Evolutionary conservation across 2,797 vertebrate genomes (phyloP), one percentile per base, ranked within the genome.

Genomic region (Neosilurus mollespiculum): DNA sequence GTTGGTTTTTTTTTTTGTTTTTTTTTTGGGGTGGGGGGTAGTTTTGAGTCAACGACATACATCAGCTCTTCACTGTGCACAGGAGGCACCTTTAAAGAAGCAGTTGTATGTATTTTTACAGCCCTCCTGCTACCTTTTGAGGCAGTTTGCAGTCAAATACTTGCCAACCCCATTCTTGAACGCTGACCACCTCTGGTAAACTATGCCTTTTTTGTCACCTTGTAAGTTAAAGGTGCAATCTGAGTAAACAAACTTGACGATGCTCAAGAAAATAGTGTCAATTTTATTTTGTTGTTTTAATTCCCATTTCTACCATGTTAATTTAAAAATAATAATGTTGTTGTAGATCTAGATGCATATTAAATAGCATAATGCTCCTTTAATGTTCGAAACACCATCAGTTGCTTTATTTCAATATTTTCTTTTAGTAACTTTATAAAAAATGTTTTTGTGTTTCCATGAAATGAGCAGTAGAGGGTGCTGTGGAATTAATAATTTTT

Each of bases 401-500:
- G 12, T 37, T 43, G 11, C 34, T 26, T 15, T 6, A 76, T 78
- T 70, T 64, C 43, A n/a, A 8, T 65, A 30, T 64, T 15, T 53
- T 37, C 34, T n/a, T 26, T 75, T 43, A 30, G 24, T 30, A 51
- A 15, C 0, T 0, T 30, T 49, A n/a, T n/a, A 16, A 72, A 9
- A 5, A 34, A 0, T 12, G 26, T 67, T 22, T 16, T 34, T 71
- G 78, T 70, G 67, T 22, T 76, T 64, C 49, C 18, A 14, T 43
- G 7, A 20, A 18, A 14, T 53, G 24, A 30, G 69, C 84, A 86
- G 61, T 9, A 87, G 87, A 86, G 82, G 83, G 82, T 11, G 86
- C 80, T 87, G 84, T 87, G 82, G 81, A 82, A 79, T 86, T 83
- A 86, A 66, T 43, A 20, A 81, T 70, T 9, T 64, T 70, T 9